A percentile compares a stretch with the other conserved stretches of the same genome.
These are phyloP conservation scores for Capromys pilorides DNA, from an alignment of 2,797 vertebrate genomes.

Conservation along the genomic window DNA sequence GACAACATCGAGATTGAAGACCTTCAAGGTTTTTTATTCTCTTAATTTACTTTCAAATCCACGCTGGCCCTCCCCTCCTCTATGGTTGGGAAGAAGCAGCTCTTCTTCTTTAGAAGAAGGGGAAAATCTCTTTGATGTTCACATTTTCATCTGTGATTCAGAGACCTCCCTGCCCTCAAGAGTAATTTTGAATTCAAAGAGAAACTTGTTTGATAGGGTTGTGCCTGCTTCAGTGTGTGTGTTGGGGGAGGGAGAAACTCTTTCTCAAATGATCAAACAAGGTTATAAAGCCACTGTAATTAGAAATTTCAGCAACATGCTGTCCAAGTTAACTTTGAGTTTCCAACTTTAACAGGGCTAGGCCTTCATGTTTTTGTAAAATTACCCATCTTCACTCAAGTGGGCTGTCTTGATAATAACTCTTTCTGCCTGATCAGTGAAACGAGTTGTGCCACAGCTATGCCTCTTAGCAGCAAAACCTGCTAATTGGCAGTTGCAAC, in stretches of 20 bases:
- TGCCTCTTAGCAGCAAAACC: neutral
- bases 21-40: neutral
- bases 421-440: neutral
- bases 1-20: neutral
- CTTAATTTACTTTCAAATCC: constrained; percentile 39
- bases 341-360: neutral
- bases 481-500: neutral
- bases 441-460: accelerated
- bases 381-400: constrained; percentile 28
- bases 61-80: neutral
- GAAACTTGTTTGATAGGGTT: constrained; percentile 60
- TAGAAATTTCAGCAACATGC: constrained; percentile 23
- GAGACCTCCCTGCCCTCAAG: constrained; percentile 63
- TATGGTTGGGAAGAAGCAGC: neutral
- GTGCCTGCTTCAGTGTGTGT: neutral
- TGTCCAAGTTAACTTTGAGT: neutral
- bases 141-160: constrained; percentile 64
- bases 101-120: constrained; percentile 2
- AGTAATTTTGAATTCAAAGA: constrained; percentile 75
- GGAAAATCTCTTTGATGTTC: constrained; percentile 64
- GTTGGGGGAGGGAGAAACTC: neutral
- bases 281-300: constrained; percentile 45
- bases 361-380: constrained; percentile 18
- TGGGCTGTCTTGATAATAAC: neutral
- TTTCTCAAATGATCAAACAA: constrained; percentile 54